Percentiles rank a stretch among this genome's conserved stretches.
Conservation (phyloP, 2,888 invertebrate species). For the Chydorus sphaericus region DNA sequence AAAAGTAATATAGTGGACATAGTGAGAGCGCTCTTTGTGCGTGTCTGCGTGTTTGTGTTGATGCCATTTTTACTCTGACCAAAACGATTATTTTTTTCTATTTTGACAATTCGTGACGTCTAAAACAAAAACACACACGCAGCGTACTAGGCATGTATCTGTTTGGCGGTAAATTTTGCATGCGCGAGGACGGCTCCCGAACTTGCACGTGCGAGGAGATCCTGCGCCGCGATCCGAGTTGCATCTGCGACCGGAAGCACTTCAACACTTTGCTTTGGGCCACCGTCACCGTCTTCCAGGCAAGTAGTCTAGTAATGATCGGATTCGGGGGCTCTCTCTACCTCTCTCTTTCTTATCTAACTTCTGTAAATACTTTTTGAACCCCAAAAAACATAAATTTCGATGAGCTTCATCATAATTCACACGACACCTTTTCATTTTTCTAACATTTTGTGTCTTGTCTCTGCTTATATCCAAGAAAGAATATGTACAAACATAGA, state of each 20-base stretch:
- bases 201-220: conserved; percentile 82
- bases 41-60: no score
- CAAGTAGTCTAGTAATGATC: conserved; percentile 37
- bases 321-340: not conserved
- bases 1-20: no score
- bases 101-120: no score
- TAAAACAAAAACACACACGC: no score
- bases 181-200: conserved; percentile 63
- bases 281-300: conserved; percentile 94
- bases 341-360: not conserved
- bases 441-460: no score
- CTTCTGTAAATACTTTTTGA: not conserved
- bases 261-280: conserved; percentile 98
- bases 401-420: no score
- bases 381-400: not conserved
- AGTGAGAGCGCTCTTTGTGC: no score
- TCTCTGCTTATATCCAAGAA: not conserved
- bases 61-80: no score
- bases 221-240: conserved; percentile 71
- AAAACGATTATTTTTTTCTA: no score
- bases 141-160: conserved; percentile 99
- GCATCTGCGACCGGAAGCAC: conserved; percentile 94
- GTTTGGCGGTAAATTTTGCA: conserved; percentile 99
- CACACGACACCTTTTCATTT: no score
- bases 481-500: not conserved